Evolutionary conservation across 2,797 vertebrate species (phyloP), one percentile per base, ranked within the genome.

Genomic region (Danio choprae): DNA sequence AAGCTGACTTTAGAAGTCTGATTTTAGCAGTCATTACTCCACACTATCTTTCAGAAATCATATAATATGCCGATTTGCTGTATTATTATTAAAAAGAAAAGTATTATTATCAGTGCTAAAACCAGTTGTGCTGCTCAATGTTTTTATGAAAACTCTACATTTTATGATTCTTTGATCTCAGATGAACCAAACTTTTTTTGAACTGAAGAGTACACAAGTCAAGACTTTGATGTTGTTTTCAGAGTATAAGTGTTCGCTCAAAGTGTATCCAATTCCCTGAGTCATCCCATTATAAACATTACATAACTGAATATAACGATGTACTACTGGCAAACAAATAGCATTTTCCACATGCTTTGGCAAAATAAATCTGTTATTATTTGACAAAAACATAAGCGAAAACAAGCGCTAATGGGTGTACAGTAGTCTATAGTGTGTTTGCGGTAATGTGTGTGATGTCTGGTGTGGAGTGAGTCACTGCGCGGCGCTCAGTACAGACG

Each of bases 381-480:
- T 65, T 65, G 38, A 18, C 13, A 46, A 65, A 56, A 36, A 46
- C 50, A 43, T 55, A 40, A 29, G n/a, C 11, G 43, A 80, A 48
- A 36, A 58, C 41, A 48, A 12, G 22, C 36, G 3, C 46, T 79
- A 55, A 63, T 44, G 16, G 22, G 20, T 43, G 59, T 46, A 73
- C 60, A 73, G 78, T 80, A 48, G 43, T 64, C 40, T 56, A 15
- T 41, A 79, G 44, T 43, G n/a, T 68, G 43, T 40, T 78, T 74
- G 74, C 82, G 74, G 58, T 79, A 86, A 79, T 84, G 83, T 41
- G 65, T 69, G 18, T 51, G 77, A 74, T 84, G 81, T 75, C 83
- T 86, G 78, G 22, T 87, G 82, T 87, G 82, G 59, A 22, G 48
- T 84, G 79, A 84, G 48, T 84, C 77, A 83, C 64, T 77, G 80